Conservation (phyloP, 1,140 invertebrate species). For the Eumaeus atala region DNA sequence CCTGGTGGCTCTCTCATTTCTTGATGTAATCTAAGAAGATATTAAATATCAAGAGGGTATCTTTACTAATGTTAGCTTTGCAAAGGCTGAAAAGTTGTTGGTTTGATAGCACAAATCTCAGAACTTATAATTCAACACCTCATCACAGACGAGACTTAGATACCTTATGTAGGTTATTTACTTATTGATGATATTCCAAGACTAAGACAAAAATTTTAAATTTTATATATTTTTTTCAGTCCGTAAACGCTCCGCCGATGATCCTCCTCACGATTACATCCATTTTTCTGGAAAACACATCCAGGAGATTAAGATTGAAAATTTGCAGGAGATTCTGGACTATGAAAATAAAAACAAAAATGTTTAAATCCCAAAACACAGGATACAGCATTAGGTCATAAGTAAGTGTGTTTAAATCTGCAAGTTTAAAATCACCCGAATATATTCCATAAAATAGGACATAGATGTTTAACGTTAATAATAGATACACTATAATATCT, state of each 20-base stretch:
- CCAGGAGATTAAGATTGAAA: constrained; percentile 82
- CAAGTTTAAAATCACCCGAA: not conserved
- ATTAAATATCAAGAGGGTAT: too few relatives aligned
- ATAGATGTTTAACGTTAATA: not conserved
- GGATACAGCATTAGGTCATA: not conserved
- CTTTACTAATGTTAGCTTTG: too few relatives aligned
- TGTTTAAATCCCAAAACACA: not conserved
- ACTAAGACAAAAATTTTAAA: not conserved
- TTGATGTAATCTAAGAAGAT: too few relatives aligned
- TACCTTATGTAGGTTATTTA: too few relatives aligned
- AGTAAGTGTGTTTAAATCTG: constrained; percentile 2
- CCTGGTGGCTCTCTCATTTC: too few relatives aligned
- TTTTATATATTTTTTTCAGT: constrained; percentile 74
- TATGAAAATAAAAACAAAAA: constrained; percentile 38
- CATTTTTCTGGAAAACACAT: constrained; percentile 85
- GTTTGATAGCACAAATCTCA: too few relatives aligned
- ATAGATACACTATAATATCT: too few relatives aligned
- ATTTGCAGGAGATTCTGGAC: constrained; percentile 75
- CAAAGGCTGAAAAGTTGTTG: too few relatives aligned
- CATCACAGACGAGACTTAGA: too few relatives aligned
- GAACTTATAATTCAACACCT: too few relatives aligned
- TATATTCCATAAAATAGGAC: not conserved
- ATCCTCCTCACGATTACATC: constrained; percentile 76
- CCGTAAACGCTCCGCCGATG: constrained; percentile 80
- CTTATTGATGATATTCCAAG: too few relatives aligned